These are phyloP conservation scores for Agrypnia vestita DNA, from an alignment of 1,140 invertebrate species.

Conservation along the genomic window DNA sequence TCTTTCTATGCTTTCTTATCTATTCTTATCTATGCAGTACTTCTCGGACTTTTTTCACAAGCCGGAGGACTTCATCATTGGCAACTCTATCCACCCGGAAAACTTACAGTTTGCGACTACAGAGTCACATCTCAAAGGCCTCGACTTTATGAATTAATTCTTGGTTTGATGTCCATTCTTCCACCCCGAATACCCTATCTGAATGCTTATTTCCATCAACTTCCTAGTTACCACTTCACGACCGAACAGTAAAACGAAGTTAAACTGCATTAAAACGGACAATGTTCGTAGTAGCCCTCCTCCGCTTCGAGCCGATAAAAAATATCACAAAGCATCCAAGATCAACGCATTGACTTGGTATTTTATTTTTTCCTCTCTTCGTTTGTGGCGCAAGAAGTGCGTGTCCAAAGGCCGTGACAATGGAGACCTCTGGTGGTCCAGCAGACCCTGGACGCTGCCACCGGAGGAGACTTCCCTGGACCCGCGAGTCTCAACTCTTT, in stretches of 20 bases:
- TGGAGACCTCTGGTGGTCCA: conserved; percentile 3
- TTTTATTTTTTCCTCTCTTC: conserved; percentile 8
- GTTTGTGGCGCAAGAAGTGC: conserved; percentile 21
- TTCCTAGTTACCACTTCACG: not conserved
- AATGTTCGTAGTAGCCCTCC: conserved; percentile 12
- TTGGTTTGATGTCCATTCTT: too few species aligned
- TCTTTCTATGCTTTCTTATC: too few species aligned
- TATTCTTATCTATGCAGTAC: too few species aligned
- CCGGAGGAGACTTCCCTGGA: conserved; percentile 30
- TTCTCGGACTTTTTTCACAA: too few species aligned
- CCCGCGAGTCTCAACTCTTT: not conserved
- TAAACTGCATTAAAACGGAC: not conserved
- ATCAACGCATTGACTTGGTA: conserved; percentile 21
- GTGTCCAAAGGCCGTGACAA: conserved; percentile 36
- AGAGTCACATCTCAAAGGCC: too few species aligned
- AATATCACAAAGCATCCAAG: conserved; percentile 33
- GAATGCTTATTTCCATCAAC: too few species aligned
- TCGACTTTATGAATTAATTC: too few species aligned
- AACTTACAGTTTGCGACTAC: too few species aligned
- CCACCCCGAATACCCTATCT: too few species aligned
- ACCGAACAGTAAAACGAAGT: too few species aligned
- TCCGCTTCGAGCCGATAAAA: conserved; percentile 16
- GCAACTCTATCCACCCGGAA: too few species aligned
- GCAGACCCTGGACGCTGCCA: not conserved
- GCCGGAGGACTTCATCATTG: too few species aligned